phyloP scores from a whole-genome alignment of 2,113 vertebrate genomes.

The Anarrhichthys ocellatus region DNA sequence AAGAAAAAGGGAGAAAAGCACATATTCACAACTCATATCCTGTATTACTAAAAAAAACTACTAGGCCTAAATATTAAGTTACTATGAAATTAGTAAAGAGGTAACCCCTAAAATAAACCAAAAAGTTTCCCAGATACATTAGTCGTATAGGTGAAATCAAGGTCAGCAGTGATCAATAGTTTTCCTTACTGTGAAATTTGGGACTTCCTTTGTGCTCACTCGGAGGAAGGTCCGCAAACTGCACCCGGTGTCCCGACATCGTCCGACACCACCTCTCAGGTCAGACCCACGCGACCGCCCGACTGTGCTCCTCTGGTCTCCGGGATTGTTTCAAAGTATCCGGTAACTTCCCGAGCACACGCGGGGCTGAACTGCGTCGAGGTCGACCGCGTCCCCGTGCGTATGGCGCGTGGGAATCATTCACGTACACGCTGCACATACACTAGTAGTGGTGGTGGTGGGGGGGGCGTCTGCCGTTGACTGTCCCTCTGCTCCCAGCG shows the following conservation, averaged over 20 bases:
- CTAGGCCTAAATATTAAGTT: neutral
- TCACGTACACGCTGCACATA: neutral
- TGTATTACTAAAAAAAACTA: neutral
- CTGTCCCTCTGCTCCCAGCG: slow-evolving; percentile 27
- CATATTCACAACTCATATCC: neutral
- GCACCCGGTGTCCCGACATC: slow-evolving; percentile 87
- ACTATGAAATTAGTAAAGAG: neutral
- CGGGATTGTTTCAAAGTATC: slow-evolving; percentile 53
- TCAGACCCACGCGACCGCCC: slow-evolving; percentile 32
- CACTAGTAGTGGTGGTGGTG: neutral
- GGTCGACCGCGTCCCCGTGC: slow-evolving; percentile 19
- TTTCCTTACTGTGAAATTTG: slow-evolving; percentile 80
- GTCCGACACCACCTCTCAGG: slow-evolving; percentile 35
- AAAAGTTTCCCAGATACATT: neutral
- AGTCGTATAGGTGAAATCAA: neutral
- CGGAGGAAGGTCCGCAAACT: slow-evolving; percentile 83
- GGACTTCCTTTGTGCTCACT: slow-evolving; percentile 77
- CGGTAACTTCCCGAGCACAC: slow-evolving; percentile 62
- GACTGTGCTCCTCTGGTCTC: neutral
- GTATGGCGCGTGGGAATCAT: slow-evolving; percentile 34
- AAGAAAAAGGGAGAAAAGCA: neutral
- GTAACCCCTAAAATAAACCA: neutral
- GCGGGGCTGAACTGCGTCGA: neutral
- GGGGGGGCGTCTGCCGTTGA: slow-evolving; percentile 30
- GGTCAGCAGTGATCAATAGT: slow-evolving; percentile 34